These are phyloP conservation scores for Numenius arquata DNA, from an alignment of 2,113 vertebrate species.

Conservation along the genomic window DNA sequence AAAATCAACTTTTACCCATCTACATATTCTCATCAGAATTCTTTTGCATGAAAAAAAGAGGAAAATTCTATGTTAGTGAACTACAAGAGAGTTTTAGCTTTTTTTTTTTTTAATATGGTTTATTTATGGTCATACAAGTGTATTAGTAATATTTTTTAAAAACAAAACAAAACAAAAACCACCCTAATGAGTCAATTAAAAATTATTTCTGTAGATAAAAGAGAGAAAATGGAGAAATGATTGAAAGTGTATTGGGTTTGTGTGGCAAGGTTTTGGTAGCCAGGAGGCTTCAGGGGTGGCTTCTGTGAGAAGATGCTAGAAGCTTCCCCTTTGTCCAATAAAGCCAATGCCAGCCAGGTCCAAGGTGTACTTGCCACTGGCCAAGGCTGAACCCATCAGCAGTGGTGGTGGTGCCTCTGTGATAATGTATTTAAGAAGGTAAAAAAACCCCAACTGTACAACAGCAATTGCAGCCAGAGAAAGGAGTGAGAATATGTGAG, in stretches of 20 bases:
- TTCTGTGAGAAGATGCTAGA: neutral
- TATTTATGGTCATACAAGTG: neutral
- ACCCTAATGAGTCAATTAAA: neutral
- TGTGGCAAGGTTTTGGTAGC: neutral
- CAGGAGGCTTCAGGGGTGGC: neutral
- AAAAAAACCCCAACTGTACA: neutral
- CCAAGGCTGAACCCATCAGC: neutral
- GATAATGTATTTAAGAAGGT: neutral
- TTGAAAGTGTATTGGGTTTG: neutral
- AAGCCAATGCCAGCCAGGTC: neutral
- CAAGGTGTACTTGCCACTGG: neutral
- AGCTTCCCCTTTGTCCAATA: neutral
- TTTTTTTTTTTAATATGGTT: neutral
- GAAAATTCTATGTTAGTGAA: neutral
- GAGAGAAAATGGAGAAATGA: neutral
- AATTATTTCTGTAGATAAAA: neutral
- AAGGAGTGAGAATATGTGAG: neutral
- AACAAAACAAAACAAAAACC: neutral
- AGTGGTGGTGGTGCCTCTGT: neutral
- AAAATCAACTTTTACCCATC: neutral
- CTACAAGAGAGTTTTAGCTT: neutral
- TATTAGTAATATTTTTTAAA: neutral
- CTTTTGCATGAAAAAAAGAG: neutral
- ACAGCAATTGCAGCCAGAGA: neutral
- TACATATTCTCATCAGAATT: neutral